Base-by-base conservation (phyloP, 2,113 vertebrate genomes). In the Hyaena hyaena region DNA sequence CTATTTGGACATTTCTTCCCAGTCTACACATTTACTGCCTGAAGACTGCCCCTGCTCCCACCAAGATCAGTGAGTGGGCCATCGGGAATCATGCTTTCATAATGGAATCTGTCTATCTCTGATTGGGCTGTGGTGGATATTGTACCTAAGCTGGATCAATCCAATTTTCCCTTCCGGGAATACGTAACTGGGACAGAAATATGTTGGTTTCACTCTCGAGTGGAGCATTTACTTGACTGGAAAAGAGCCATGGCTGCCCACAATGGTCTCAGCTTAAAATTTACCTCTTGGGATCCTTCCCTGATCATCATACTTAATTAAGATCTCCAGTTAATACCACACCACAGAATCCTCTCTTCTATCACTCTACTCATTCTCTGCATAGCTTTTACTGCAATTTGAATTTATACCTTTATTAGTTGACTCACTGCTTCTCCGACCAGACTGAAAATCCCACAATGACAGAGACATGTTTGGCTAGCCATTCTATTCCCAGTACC, bases 11-110 rank as follows among this genome's bases (percentile, higher is more conserved):
- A 77, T 33, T 66, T 93, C 81, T 65, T 85, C 71, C 45, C n/a
- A 8, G 26, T 28, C 21, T 87, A 53, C 48, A 55, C 14, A 26
- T 45, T 45, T 87, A 77, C 26, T 77, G 33, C 61, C 61, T 2
- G 1, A 69, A 69, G 43, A 79, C 26, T 28, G 33, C 33, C 1
- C 31, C 1, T 0, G 33, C 23, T 16, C 6, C 45, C 0, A 0
- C 73, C 35, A 80, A 61, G 73, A n/a, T n/a, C 73, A 48, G 35
- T 43, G 73, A 10, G 19, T 39, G 39, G 39, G 39, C 28, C n/a
- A 19, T 9, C 79, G 61, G 35, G 24, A 15, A 45, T 55, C 19
- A 68, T 9, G 39, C 4, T 53, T 93, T 17, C 8, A 5, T 45
- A 39, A 24, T 5, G 50, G 28, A n/a, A 79, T n/a, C 19, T 93